Base-by-base conservation (phyloP, 2,888 invertebrate genomes). In the Acleris laterana region DNA sequence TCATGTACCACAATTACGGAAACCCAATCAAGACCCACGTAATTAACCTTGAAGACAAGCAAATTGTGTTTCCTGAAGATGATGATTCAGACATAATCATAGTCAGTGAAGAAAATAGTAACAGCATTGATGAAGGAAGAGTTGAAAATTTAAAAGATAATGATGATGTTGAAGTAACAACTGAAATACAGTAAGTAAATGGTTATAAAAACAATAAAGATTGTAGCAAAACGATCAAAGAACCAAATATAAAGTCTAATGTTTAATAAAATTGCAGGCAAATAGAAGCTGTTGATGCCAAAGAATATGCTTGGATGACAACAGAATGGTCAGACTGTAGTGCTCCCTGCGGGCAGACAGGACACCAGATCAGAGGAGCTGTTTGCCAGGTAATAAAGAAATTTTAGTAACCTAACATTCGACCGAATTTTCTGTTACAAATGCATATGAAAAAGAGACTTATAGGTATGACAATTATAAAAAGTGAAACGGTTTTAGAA, bases 311-410 rank as follows among this genome's bases (percentile, higher is more conserved):
- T 72, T 98, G 98, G 98, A 93, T 95, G 79, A 94, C 96, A 13
- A 96, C 96, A 0, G 95, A 96, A 11, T 99, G 98, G 98, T 96
- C 97, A 0, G 94, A 95, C 16, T 98, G 98, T 82, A 97, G 96
- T 1, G 96, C 96, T 72, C 95, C 95, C 0, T 98, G 98, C 77
- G 97, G 97, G 0, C 95, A 96, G 50, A 94, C 94, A 62, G 98
- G 97, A 1, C 93, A 94, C 70, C 93, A 95, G 93, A 95, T 95
- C 82, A 94, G 96, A 74, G 95, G 94, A 60, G 95, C 95, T 0
- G 94, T 96, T 68, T 96, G 97, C 79, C 95, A 96, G 85, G 96
- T 96, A 68, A 90, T 25, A 7, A 57, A 25, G 20, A 17, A 19
- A 49, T 1, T 20, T 20, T 20, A 20, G 20, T 20, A 20, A 20